Conservation (phyloP, 2,113 vertebrate genomes). For the Gnathochromis pfefferi region DNA sequence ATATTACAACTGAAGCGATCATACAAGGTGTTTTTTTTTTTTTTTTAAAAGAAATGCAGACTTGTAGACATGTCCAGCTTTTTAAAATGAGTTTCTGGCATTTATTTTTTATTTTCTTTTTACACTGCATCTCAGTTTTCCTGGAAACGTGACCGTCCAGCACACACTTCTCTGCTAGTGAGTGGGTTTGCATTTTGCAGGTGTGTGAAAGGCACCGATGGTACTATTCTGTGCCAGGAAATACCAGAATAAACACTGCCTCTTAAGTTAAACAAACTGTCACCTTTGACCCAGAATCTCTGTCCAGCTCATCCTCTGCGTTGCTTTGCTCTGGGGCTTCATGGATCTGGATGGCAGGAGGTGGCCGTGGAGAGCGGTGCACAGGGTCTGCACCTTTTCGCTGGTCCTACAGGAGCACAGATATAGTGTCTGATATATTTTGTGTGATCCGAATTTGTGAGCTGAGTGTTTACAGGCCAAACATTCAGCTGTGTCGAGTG, state of each 20-base stretch:
- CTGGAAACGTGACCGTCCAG: neutral
- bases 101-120: neutral
- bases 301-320: constrained; percentile 52
- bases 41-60: accelerated
- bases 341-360: neutral
- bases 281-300: constrained; percentile 65
- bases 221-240: neutral
- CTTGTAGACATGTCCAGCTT: accelerated
- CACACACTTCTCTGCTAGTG: neutral
- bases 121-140: neutral
- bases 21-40: neutral
- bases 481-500: neutral
- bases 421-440: neutral
- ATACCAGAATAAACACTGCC: accelerated
- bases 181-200: neutral
- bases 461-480: neutral
- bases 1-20: neutral
- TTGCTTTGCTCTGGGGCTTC: neutral
- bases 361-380: neutral
- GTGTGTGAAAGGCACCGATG: neutral
- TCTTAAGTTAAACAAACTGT: neutral
- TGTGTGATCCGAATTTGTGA: neutral
- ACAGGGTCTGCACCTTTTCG: neutral
- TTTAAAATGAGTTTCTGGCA: neutral
- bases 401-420: constrained; percentile 5